Base-by-base conservation (phyloP, 2,113 vertebrate species). In the Mustela lutreola region DNA sequence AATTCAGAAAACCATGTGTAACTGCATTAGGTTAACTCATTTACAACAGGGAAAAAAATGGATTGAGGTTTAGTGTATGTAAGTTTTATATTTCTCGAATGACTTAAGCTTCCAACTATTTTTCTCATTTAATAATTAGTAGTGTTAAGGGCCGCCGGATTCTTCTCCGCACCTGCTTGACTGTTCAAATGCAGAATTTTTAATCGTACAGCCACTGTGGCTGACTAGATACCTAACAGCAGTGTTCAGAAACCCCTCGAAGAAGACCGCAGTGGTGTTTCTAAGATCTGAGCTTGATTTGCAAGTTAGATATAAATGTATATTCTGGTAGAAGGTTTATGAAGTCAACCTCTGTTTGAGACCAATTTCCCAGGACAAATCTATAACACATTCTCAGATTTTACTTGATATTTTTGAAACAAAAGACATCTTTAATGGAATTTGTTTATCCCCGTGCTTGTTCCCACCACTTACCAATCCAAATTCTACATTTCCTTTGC, bases 1-100 rank as follows among this genome's bases (percentile, higher is more conserved):
- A 65, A 86, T 73, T 94, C 16, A 50, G 50, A 73, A 58, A 26
- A 71, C 89, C 60, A 82, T 86, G 86, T 97, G 26, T 63, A 90
- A 50, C 15, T 71, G 45, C 10, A 26, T 26, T 24, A 95, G 9
- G 9, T 94, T 90, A 71, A 58, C 31, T 71, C 42, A 82, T 39
- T 91, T 93, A 85, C n/a, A 92, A 53, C 7, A 42, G 15, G 14
- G 7, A 56, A 36, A 85, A 85, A 95, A 92, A 91, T n/a, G 62
- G 4, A 10, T 19, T 31, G 39, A 71, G 56, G 24, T 81, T 92
- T 71, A 89, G 84, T 31, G 1, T 26, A 18, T 45, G 60, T 58
- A 53, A 33, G 70, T 92, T 78, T 81, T 67, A 53, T 3, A 62
- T 50, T 92, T 95, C 60, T 86, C 4, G 0, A 42, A 85, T 95